Base-by-base conservation (phyloP, 2,888 invertebrate species). In the Apamea epomidion region DNA sequence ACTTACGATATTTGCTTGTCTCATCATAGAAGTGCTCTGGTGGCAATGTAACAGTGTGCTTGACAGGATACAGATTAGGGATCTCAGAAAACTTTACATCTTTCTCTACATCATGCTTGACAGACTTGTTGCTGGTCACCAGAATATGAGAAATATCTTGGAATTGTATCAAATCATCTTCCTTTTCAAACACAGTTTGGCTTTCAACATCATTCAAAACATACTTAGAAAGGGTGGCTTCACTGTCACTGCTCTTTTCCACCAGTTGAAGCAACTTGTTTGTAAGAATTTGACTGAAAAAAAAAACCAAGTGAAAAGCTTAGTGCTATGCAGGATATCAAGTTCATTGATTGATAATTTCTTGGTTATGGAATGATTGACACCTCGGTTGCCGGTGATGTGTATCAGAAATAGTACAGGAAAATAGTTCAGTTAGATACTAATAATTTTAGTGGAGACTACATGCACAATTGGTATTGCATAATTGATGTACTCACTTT, bases 1-100 rank as follows among this genome's bases (percentile, higher is more conserved):
- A 98, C 98, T 98, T 97, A 99, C 99, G 98, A 93, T 98, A 98
- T 89, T 97, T 93, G 93, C 98, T 97, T 70, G 95, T 93, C 29
- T 97, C 93, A 78, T 97, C 94, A 91, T 98, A 98, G 91, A 98
- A 97, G 93, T 98, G 97, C 75, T 97, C 95, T 79, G 97, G 93
- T 25, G 97, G 95, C 81, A 98, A 93, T 71, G 98, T 98, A 76
- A 99, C 97, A 1, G 98, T 98, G 78, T 98, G 98, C 91, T 98
- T 98, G 29, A 99, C 94, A 4, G 99, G 99, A 93, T 97, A 97
- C 83, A 99, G 95, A 92, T 98, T 97, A 14, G 99, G 98, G 67
- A 99, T 94, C 75, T 97, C 93, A 60, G 97, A 92, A 82, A 96
- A 95, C 37, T 97, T 94, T 18, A 97, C 97, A 82, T 97, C 95